Conservation (phyloP, 2,888 invertebrate species). For the Euplexia lucipara region DNA sequence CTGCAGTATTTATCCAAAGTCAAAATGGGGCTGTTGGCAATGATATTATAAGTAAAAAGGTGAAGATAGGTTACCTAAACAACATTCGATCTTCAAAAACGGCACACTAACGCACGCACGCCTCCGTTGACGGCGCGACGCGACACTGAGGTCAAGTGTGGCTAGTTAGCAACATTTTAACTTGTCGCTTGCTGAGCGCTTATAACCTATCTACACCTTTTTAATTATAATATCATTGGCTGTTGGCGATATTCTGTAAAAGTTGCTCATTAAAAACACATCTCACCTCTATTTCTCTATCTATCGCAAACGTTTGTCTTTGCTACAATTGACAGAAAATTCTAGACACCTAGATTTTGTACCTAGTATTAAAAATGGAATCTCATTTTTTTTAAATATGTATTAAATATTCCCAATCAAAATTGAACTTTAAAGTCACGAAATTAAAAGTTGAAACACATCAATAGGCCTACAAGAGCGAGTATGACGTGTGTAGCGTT, state of each 20-base stretch:
- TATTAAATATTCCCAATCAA: constrained; percentile 59
- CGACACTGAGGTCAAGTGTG: no score
- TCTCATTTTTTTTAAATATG: constrained; percentile 61
- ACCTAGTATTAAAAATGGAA: constrained; percentile 67
- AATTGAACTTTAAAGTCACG: constrained; percentile 53
- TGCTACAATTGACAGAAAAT: constrained; percentile 36
- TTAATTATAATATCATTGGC: no score
- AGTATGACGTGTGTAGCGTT: constrained; percentile 50
- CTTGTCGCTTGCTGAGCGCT: no score
- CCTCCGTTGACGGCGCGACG: no score
- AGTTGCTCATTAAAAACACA: constrained; percentile 25
- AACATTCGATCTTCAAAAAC: no score
- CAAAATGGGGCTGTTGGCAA: constrained; percentile 39
- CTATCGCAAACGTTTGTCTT: constrained; percentile 38
- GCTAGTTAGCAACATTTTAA: no score
- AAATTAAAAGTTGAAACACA: constrained; percentile 44
- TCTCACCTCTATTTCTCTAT: constrained; percentile 42
- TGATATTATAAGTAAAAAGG: no score
- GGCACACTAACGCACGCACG: no score
- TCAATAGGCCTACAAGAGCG: constrained; percentile 56
- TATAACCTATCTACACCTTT: no score
- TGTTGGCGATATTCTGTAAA: constrained; percentile 25
- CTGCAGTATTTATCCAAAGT: constrained; percentile 51
- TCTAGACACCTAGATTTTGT: constrained; percentile 63
- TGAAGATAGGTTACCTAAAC: no score